Evolutionary conservation across 92 coral and sea anemone species (phyloP), one percentile per base, ranked within the genome.

Genomic region (Pocillopora meandrina): DNA sequence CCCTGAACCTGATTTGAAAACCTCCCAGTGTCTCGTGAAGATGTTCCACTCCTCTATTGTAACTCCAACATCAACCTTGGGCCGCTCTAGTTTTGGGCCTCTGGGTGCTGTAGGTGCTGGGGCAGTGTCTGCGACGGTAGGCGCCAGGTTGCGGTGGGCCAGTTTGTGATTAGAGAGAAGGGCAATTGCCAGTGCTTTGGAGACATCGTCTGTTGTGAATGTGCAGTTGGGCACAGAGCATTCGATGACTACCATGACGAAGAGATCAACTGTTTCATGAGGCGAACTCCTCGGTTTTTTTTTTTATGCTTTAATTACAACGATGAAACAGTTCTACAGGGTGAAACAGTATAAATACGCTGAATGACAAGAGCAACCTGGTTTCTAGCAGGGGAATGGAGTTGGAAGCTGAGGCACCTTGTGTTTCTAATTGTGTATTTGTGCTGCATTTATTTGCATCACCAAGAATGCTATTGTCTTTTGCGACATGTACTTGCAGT

Each of bases 141-240:
- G 74, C 79, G 56, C 9, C 76, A 85, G 56, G 77, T 49, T 9
- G 69, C 87, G 91, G 56, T 92, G 93, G 20, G 84, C 90, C 73
- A 92, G 33, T 5, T 89, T 90, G 61, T 92, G 93, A 81, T 92
- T 93, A 2, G 86, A 83, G 13, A 93, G 75, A 11, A 93, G 87
- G 12, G 93, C 93, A 72, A 93, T 88, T 26, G 93, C 90, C 23
- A 93, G 79, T n/a, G 90, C 81, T 56, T 90, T 90, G n/a, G 89
- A 71, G 18, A 90, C 92, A 70, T 90, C 93, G 12, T 55, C 79
- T 0, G 95, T 81, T 62, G 81, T 74, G 81, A 90, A 88, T n/a
- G 82, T 78, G 76, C 96, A 90, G 76, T 21, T 16, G 36, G 92
- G 93, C 61, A 93, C 82, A 3, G 95, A 74, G 58, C 95, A 92